Evolutionary conservation across 1,140 invertebrate species (phyloP), one percentile per base, ranked within the genome.

Genomic region (Drosophila teissieri): DNA sequence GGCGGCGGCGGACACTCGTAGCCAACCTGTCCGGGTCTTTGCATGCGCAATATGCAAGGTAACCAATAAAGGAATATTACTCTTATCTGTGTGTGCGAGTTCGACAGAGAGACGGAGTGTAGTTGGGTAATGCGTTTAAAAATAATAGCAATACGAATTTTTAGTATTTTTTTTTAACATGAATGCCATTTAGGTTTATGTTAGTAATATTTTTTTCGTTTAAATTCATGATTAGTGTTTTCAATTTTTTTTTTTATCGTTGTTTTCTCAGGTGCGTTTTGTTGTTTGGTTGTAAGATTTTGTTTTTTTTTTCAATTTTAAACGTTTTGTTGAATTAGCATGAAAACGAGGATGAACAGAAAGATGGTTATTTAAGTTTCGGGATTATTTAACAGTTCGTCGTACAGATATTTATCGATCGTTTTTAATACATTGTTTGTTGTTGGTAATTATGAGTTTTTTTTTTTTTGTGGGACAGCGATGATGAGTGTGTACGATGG

Each of bases 1-100:
- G 93, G 93, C 61, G 93, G 93, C 80, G 93, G 92, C 49, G 94
- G 93, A 73, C 94, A 95, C 73, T 93, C 93, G 72, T 93, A 93
- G 60, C 93, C 92, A 76, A 95, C 94, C 91, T 95, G 94, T 82
- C 90, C 91, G 56, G 98, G 98, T 89, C 98, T 95, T 90, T 96
- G 96, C 97, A 99, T 99, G 80, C 97, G 95, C 89, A 99, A 94
- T 88, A 99, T 94, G 94, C 97, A 98, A 88, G 98, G 98, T 93
- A 99, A 94, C 98, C 98, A 99, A 93, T 97, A 96, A 85, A 99
- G 95, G 93, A 99, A 98, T 91, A 99, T 94, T 89, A 96, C 95
- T 93, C 96, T 96, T 79, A 99, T 96, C 98, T 99, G 93, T 46
- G 93, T 92, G 79, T 78, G 88, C 74, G 78, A 79, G 73, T 77